Evolutionary conservation across 2,888 invertebrate genomes (phyloP).

Genomic region (Hyalella azteca): DNA sequence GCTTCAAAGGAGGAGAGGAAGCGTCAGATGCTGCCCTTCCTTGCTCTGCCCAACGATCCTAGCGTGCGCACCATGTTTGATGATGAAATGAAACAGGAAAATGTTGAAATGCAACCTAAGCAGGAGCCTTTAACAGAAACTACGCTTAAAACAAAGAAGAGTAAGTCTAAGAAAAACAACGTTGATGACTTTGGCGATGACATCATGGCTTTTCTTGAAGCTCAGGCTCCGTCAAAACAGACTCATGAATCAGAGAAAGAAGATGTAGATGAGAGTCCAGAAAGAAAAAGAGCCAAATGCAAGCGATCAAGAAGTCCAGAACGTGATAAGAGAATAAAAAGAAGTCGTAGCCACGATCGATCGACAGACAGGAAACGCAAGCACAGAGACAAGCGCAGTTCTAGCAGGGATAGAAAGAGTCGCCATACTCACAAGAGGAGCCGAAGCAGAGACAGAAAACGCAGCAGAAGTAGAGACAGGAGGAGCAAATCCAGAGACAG

Average conservation of each 20-base stretch:
- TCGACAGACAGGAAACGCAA: slow-evolving; percentile 38
- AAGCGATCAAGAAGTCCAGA: slow-evolving; percentile 56
- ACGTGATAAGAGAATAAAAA: slow-evolving; percentile 57
- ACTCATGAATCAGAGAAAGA: slow-evolving; percentile 49
- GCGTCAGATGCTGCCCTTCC: slow-evolving; percentile 62
- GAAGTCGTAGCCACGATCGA: slow-evolving; percentile 60
- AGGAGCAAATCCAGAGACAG: neutral
- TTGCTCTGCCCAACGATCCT: slow-evolving; percentile 66
- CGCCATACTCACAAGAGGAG: slow-evolving; percentile 59
- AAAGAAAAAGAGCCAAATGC: slow-evolving; percentile 40
- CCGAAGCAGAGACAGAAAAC: slow-evolving; percentile 48
- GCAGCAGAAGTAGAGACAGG: slow-evolving; percentile 39
- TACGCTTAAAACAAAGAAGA: slow-evolving; percentile 9
- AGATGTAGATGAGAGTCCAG: slow-evolving; percentile 49
- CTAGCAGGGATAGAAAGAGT: slow-evolving; percentile 44
- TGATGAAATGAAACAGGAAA: slow-evolving; percentile 61
- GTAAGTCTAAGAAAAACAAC: slow-evolving; percentile 50
- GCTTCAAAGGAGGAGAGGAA: slow-evolving; percentile 66
- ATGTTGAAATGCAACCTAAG: neutral
- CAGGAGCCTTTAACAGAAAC: neutral
- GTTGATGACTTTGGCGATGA: slow-evolving; percentile 72
- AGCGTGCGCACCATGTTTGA: slow-evolving; percentile 58
- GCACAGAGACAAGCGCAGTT: slow-evolving; percentile 52
- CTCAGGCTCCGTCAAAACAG: slow-evolving; percentile 74
- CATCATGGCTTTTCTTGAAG: slow-evolving; percentile 84